Percentiles rank a stretch among this genome's conserved stretches.
phyloP scores from a whole-genome alignment of 2,797 vertebrate genomes.

The Benthosema pterotum region DNA sequence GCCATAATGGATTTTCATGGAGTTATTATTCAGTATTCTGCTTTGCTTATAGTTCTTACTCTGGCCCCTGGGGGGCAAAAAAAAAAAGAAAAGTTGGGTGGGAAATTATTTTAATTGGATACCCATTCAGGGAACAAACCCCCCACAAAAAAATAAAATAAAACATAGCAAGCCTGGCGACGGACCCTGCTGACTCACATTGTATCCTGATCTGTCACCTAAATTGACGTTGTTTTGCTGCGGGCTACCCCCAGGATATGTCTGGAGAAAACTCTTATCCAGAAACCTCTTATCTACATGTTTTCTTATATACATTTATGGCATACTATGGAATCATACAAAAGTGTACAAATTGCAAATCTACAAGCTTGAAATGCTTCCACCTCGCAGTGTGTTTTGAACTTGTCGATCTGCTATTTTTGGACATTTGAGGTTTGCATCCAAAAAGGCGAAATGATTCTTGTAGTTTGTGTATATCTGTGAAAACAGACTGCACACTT shows the following conservation, averaged over 20 bases:
- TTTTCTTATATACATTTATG: too few species aligned
- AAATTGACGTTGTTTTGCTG: slow-evolving; percentile 11
- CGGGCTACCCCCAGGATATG: background rate
- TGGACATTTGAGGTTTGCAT: too few species aligned
- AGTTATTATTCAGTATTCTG: slow-evolving; percentile 27
- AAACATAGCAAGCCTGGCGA: background rate
- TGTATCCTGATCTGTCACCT: background rate
- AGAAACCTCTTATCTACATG: too few species aligned
- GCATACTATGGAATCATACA: too few species aligned
- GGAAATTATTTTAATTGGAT: slow-evolving; percentile 20
- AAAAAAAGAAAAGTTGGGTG: slow-evolving; percentile 16
- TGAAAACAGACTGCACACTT: too few species aligned
- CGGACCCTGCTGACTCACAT: slow-evolving; percentile 7
- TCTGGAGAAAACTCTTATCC: background rate
- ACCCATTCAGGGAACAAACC: slow-evolving; percentile 12
- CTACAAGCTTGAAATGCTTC: too few species aligned
- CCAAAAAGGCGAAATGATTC: too few species aligned
- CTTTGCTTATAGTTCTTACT: background rate
- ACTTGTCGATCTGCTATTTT: too few species aligned
- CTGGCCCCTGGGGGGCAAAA: slow-evolving; percentile 16
- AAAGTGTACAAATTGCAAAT: too few species aligned
- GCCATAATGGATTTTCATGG: slow-evolving; percentile 35
- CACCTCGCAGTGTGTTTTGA: too few species aligned
- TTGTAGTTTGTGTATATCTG: too few species aligned
- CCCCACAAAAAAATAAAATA: slow-evolving; percentile 18